Evolutionary conservation across 2,797 vertebrate genomes (phyloP).

Genomic region (Scyliorhinus canicula): DNA sequence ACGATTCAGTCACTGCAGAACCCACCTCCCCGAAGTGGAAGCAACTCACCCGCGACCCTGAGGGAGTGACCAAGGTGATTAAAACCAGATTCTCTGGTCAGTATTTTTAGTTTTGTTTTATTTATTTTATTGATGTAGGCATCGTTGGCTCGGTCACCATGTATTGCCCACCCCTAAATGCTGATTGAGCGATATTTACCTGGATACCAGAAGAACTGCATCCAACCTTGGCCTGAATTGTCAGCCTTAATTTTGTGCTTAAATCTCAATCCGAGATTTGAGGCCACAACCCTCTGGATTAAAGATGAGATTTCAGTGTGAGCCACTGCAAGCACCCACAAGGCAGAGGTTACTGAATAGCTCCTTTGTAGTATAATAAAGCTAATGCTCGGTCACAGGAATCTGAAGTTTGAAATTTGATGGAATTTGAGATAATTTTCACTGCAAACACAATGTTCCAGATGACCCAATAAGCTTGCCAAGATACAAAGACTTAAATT

Average conservation of each 20-base stretch:
- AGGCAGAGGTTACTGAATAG: background rate
- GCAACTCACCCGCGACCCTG: no score
- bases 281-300: background rate
- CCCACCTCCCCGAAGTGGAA: no score
- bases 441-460: background rate
- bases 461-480: background rate
- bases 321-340: background rate
- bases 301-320: background rate
- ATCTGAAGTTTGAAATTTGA: background rate
- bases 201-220: no score
- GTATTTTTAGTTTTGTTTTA: no score
- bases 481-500: background rate
- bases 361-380: background rate
- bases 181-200: background rate
- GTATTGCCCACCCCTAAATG: background rate
- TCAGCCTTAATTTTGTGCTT: background rate
- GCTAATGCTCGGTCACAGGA: background rate
- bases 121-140: no score
- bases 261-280: background rate
- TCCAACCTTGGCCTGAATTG: background rate
- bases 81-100: no score
- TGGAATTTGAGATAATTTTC: background rate
- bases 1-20: no score
- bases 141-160: no score
- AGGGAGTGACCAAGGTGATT: no score